These are phyloP conservation scores for Zeus faber DNA, from an alignment of 2,113 vertebrate genomes.

Conservation along the genomic window DNA sequence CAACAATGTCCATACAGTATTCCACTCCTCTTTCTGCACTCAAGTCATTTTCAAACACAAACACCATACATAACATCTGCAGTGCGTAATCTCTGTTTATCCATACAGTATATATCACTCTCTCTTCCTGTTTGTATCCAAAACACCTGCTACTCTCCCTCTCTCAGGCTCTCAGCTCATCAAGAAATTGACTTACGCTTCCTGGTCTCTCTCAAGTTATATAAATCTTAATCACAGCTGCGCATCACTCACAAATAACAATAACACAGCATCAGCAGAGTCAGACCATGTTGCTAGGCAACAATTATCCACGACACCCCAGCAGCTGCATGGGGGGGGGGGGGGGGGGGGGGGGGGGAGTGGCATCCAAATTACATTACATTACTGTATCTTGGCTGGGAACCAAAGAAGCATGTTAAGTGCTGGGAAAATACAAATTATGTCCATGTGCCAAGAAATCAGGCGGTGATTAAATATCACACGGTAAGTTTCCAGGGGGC, in stretches of 20 bases:
- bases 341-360: slow-evolving; percentile 26
- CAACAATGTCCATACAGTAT: too few species aligned
- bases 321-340: too few species aligned
- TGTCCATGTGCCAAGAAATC: slow-evolving; percentile 4
- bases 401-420: slow-evolving; percentile 50
- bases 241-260: slow-evolving; percentile 27
- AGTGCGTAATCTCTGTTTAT: too few species aligned
- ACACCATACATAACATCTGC: too few species aligned
- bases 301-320: slow-evolving; percentile 26
- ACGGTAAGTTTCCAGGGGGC: too few species aligned
- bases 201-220: slow-evolving; percentile 5
- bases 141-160: too few species aligned
- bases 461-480: slow-evolving; percentile 11
- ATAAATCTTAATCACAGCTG: too few species aligned
- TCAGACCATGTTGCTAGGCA: slow-evolving; percentile 42
- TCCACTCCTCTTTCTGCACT: too few species aligned
- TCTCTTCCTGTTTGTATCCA: too few species aligned
- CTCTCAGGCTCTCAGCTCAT: too few species aligned
- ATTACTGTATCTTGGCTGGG: slow-evolving; percentile 37
- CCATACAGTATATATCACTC: too few species aligned
- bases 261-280: slow-evolving; percentile 30
- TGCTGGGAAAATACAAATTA: slow-evolving; percentile 15
- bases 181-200: not conserved
- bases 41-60: too few species aligned
- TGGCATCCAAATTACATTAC: slow-evolving; percentile 47